Conservation (phyloP, 2,113 vertebrate species). For the Amazona guildingii region DNA sequence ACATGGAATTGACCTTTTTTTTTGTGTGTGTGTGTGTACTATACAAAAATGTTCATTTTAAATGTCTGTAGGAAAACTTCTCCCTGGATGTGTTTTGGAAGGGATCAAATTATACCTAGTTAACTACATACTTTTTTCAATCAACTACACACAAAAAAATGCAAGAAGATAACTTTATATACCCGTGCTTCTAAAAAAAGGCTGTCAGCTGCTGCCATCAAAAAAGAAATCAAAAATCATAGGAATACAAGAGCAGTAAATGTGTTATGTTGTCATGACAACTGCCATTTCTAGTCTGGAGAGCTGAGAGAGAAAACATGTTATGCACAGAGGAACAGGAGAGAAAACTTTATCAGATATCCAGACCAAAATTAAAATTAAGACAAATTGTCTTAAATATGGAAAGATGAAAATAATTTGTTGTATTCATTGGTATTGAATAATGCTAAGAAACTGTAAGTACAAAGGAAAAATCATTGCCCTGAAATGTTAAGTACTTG, state of each 20-base stretch:
- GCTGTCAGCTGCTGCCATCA: not conserved
- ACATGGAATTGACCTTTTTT: not conserved
- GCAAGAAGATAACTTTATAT: not conserved
- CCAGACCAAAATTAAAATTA: not conserved
- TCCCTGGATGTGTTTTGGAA: not conserved
- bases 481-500: not conserved
- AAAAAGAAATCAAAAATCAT: constrained; percentile 18
- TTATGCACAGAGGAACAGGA: not conserved
- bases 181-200: not conserved
- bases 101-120: not conserved
- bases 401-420: not conserved
- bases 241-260: not conserved
- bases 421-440: not conserved
- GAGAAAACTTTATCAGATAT: not conserved
- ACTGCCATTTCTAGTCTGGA: constrained; percentile 11
- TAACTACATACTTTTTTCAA: not conserved
- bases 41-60: not conserved
- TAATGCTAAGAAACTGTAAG: not conserved
- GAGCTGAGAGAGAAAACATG: not conserved
- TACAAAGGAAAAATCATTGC: not conserved
- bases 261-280: constrained; percentile 60
- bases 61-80: not conserved
- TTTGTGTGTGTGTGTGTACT: not conserved
- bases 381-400: not conserved
- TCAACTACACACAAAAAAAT: not conserved